Conservation (phyloP, 2,888 invertebrate genomes). For the Geotrupes spiniger region DNA sequence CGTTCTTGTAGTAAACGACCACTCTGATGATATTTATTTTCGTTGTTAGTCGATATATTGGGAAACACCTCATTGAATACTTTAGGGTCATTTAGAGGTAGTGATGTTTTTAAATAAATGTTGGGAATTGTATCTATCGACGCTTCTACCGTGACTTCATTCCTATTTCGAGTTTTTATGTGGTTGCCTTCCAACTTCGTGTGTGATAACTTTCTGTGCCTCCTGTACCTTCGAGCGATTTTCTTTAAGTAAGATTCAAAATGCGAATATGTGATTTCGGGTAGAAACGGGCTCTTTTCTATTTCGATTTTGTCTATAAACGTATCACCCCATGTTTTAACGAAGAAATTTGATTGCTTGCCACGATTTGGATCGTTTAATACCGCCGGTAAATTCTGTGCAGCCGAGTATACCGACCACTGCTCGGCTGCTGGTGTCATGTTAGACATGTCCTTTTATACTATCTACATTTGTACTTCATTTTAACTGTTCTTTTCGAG, state of each 20-base stretch:
- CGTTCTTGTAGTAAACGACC: slow-evolving; percentile 80
- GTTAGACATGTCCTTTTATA: slow-evolving; percentile 27
- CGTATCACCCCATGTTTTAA: slow-evolving; percentile 95
- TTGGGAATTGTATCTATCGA: slow-evolving; percentile 64
- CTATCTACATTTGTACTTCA: slow-evolving; percentile 21
- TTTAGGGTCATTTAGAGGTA: slow-evolving; percentile 75
- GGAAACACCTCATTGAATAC: slow-evolving; percentile 86
- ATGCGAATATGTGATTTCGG: slow-evolving; percentile 77
- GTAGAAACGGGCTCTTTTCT: slow-evolving; percentile 75
- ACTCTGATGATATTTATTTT: slow-evolving; percentile 45
- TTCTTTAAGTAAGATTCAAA: slow-evolving; percentile 86
- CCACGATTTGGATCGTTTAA: slow-evolving; percentile 92
- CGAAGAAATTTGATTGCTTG: slow-evolving; percentile 90
- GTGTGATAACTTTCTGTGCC: slow-evolving; percentile 57
- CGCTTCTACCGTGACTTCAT: slow-evolving; percentile 41
- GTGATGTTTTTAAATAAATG: slow-evolving; percentile 77
- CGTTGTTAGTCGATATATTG: slow-evolving; percentile 52
- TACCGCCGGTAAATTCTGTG: slow-evolving; percentile 93
- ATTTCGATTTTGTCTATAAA: slow-evolving; percentile 80
- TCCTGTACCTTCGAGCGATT: slow-evolving; percentile 64
- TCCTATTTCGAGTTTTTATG: slow-evolving; percentile 33
- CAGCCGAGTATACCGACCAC: slow-evolving; percentile 88
- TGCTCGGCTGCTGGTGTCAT: slow-evolving; percentile 51
- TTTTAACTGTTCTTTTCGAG: slow-evolving; percentile 1
- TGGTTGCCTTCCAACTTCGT: slow-evolving; percentile 35